Evolutionary conservation across 2,888 invertebrate species (phyloP).

Genomic region (Ligdia adustata): DNA sequence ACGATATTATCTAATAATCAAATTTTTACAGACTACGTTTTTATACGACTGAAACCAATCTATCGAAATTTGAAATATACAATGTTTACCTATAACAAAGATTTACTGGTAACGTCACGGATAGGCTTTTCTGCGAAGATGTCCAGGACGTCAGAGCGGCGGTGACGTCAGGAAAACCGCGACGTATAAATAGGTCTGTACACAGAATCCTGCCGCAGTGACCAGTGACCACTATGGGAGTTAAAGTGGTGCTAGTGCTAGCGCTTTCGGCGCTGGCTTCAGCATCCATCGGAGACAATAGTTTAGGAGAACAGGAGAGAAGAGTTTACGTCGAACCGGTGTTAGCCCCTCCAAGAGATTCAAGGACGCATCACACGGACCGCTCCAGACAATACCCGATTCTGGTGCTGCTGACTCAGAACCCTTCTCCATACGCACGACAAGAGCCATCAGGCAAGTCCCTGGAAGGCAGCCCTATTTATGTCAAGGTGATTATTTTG

Average conservation of each 20-base stretch:
- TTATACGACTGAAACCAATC: background rate
- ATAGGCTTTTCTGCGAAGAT: constrained; percentile 53
- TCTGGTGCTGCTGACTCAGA: constrained; percentile 62
- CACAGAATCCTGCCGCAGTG: constrained; percentile 57
- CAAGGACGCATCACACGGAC: constrained; percentile 61
- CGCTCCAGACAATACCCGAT: constrained; percentile 74
- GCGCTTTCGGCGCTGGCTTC: constrained; percentile 54
- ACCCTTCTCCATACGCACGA: constrained; percentile 45
- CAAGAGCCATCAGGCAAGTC: constrained; percentile 63
- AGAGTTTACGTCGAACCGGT: constrained; percentile 72
- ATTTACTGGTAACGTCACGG: constrained; percentile 51
- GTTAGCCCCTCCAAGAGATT: constrained; percentile 70
- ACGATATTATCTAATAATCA: constrained; percentile 35
- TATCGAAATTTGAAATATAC: constrained; percentile 1
- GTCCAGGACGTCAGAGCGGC: constrained; percentile 42
- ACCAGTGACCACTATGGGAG: constrained; percentile 74
- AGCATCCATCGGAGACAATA: constrained; percentile 65
- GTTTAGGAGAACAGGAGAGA: constrained; percentile 62
- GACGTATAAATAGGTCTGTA: constrained; percentile 74
- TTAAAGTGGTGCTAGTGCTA: constrained; percentile 53
- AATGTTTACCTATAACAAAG: constrained; percentile 2
- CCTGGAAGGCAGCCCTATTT: constrained; percentile 62
- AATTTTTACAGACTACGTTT: background rate
- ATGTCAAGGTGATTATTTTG: constrained; percentile 77
- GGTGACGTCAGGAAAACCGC: constrained; percentile 69